Base-by-base conservation (phyloP, 2,888 invertebrate species). In the Folsomia manolachei region DNA sequence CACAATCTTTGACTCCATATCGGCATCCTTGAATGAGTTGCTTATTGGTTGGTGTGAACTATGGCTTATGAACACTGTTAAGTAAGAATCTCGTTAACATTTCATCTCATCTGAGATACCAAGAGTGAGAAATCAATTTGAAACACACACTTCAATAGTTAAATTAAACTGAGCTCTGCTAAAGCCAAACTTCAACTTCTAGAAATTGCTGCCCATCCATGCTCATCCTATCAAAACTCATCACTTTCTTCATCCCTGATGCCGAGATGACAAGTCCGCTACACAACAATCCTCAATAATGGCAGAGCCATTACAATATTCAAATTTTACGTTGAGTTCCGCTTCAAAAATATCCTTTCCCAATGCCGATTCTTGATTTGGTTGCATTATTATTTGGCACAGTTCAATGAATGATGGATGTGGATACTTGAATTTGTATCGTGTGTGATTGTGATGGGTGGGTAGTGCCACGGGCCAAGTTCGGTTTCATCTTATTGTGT, bases 361-460 rank as follows among this genome's bases (percentile, higher is more conserved):
- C n/a, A n/a, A n/a, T n/a, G n/a, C n/a, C n/a, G n/a, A 39, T 39
- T 39, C 7, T 9, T 66, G 66, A 39, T 65, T 23, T 27, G 39
- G 27, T 65, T 14, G 24, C 7, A 26, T 21, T 25, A 26, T 64
- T 25, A 64, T 66, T 66, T 66, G 66, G 52, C 53, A 52, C 66
- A 66, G 66, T 65, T 71, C 65, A 71, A 39, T 71, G 71, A 71
- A 39, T 39, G 39, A 39, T 39, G 39, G 4, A 4, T 39, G 39
- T 39, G 39, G 14, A 14, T 39, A 39, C 39, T 39, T 39, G 39
- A n/a, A n/a, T n/a, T n/a, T n/a, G n/a, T n/a, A n/a, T n/a, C n/a
- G n/a, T n/a, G n/a, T n/a, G n/a, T n/a, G n/a, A n/a, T n/a, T n/a
- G n/a, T n/a, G n/a, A n/a, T n/a, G n/a, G n/a, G n/a, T n/a, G n/a